Base-by-base conservation (phyloP, 2,888 invertebrate genomes). In the Chloroclystis v-ata region DNA sequence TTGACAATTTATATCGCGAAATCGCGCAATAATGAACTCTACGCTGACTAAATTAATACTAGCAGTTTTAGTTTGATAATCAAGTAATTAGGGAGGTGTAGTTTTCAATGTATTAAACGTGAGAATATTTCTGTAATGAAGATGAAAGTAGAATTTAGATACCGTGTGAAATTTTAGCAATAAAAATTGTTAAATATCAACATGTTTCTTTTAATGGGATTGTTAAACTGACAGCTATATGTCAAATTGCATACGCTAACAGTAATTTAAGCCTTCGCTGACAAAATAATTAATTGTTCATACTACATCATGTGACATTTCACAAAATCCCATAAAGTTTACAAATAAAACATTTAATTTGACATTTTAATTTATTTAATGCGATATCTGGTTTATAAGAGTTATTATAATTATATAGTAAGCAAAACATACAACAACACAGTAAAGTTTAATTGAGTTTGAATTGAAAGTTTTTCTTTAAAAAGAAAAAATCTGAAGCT, bases 81-180 rank as follows among this genome's bases (percentile, higher is more conserved):
- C 41, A 53, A 47, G 51, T 53, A 52, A 54, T 56, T 56, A 50
- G 49, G 45, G 46, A 35, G 51, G 30, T 43, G 42, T 51, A 47
- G 47, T 58, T 56, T 53, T 54, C 42, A 41, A 28, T 37, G 24
- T 26, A 33, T 47, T 12, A 43, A 49, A 43, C 56, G 58, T 59
- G 58, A 51, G 58, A 59, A 59, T 35, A 30, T 37, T 49, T 43
- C 39, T 28, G 37, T 28, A 46, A 37, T 48, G 44, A 39, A 48
- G 42, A 44, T 29, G 38, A 43, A 45, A 38, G 45, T 38, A 32
- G 28, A 20, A 30, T 10, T 12, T 30, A 13, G n/a, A 13, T 4
- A 14, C 41, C 43, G 43, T 37, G 49, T 49, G 49, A 43, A 48
- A 44, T 32, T 33, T 33, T 26, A 26, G 42, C 26, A 26, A 47